Evolutionary conservation across 1,140 invertebrate species (phyloP).

Genomic region (Yoshiicerus persimilis): DNA sequence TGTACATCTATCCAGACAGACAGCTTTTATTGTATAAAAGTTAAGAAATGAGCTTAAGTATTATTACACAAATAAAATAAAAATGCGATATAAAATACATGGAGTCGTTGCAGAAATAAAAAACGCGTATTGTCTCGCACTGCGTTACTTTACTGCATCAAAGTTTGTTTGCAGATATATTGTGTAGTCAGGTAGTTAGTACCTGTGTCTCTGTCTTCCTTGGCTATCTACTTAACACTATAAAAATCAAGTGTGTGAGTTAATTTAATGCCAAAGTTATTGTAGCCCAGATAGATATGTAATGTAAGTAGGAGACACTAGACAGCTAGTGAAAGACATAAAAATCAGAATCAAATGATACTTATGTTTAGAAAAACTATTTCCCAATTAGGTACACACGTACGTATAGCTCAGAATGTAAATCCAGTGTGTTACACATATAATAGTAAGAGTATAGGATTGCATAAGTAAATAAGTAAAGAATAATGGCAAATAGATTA

Average conservation of each 20-base stretch:
- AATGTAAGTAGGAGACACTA: neutral
- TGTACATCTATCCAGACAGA: neutral
- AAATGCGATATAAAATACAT: neutral
- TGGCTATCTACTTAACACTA: neutral
- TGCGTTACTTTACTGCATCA: too few relatives aligned
- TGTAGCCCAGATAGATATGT: neutral
- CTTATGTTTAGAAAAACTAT: neutral
- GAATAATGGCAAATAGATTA: neutral
- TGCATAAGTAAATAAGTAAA: neutral
- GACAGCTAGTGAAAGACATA: neutral
- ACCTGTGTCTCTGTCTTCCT: neutral
- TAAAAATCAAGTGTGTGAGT: neutral
- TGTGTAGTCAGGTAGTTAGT: neutral
- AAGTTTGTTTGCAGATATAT: neutral
- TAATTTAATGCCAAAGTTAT: neutral
- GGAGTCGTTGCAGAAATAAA: neutral
- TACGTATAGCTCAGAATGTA: neutral
- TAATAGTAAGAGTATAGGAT: neutral
- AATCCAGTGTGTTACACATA: neutral
- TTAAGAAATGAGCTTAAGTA: neutral
- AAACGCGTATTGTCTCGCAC: neutral
- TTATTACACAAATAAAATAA: neutral
- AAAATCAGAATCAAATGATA: neutral
- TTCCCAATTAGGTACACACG: neutral
- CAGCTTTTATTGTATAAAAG: neutral